These are phyloP conservation scores for Lasioglossum lativentre DNA, from an alignment of 2,888 invertebrate species.

Conservation along the genomic window DNA sequence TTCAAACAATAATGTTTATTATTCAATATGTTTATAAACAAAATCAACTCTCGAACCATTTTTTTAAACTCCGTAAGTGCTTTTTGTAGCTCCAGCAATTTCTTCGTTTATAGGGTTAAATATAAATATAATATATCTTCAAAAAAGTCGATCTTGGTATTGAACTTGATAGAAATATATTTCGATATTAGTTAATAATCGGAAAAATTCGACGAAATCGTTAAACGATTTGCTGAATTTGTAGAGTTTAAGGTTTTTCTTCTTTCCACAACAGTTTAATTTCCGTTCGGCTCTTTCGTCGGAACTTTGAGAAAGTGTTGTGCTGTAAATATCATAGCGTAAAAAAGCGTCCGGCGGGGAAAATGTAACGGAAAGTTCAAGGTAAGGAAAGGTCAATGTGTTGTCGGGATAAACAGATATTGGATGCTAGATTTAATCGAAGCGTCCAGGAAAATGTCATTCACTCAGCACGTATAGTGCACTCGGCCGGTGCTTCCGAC, in stretches of 20 bases:
- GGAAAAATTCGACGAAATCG: neutral
- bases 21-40: no score
- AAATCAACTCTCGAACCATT: no score
- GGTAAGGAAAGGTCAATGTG: conserved; percentile 2
- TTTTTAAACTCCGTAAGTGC: no score
- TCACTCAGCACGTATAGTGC: neutral
- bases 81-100: no score
- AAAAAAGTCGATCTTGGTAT: no score
- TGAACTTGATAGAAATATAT: neutral
- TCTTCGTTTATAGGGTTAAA: no score
- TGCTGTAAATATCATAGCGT: neutral
- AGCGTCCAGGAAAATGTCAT: conserved; percentile 1
- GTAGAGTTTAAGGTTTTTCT: neutral
- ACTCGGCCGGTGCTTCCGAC: neutral
- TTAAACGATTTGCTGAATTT: neutral
- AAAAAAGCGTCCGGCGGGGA: neutral
- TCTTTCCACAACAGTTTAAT: neutral
- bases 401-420: conserved; percentile 3
- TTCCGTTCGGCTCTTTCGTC: neutral
- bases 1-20: no score
- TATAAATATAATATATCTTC: no score
- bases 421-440: neutral
- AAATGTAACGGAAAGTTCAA: neutral
- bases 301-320: neutral
- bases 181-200: neutral